Base-by-base conservation (phyloP, 2,797 vertebrate genomes). In the Anabacerthia variegaticeps region DNA sequence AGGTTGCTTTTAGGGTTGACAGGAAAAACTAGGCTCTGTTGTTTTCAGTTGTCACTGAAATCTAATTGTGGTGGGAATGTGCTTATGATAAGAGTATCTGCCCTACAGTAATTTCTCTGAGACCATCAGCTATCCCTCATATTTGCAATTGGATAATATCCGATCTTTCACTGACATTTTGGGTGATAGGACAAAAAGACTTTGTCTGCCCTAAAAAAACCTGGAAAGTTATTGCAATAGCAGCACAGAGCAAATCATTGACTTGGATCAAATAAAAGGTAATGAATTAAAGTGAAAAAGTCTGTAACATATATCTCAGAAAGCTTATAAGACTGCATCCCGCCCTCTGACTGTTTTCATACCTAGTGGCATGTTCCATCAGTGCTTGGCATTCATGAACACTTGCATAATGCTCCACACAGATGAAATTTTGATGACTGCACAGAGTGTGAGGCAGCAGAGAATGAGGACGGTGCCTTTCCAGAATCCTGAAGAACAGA, bases 371-470 rank as follows among this genome's bases (percentile, higher is more conserved):
- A 37, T n/a, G 3, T 74, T 85, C 55, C 4, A 21, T 72, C 49
- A 36, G 30, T 26, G 9, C 16, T 88, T 89, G 63, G 41, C 20
- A 20, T 46, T 26, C 24, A 34, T 28, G 23, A 78, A 59, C 26
- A 41, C 5, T 54, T 26, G 12, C 16, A 37, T 30, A 48, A 55
- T 34, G 18, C 11, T 82, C 43, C 0, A 0, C 41, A n/a, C 7
- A 30, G 28, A 44, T 83, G 44, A 77, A 52, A 67, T 74, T 58
- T 41, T 22, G 39, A 37, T 59, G 27, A 69, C 27, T 43, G 12
- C 20, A 55, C 12, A 34, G 18, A 44, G 44, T 27, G 36, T 16
- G 63, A 76, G 19, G 20, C 44, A 56, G 37, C 13, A 63, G 23
- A 89, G 26, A 92, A 58, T 22, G 5, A 39, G 10, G 9, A 62